Conservation (phyloP, 2,888 invertebrate species). For the Brachyopa scutellaris region DNA sequence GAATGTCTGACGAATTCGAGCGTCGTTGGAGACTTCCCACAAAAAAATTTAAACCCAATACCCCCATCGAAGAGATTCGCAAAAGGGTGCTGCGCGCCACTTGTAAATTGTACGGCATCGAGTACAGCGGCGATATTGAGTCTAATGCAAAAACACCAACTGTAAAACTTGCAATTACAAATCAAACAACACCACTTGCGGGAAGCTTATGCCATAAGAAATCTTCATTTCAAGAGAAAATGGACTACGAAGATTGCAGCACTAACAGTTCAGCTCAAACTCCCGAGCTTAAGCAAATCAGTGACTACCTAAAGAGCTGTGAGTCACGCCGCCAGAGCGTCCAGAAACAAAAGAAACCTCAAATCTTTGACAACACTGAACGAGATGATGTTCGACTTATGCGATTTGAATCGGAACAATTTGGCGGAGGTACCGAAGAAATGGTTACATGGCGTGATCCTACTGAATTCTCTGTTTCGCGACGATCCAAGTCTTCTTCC, state of each 20-base stretch:
- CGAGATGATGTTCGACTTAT: conserved; percentile 77
- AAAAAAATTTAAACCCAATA: conserved; percentile 78
- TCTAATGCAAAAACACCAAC: conserved; percentile 18
- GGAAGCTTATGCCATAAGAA: conserved; percentile 65
- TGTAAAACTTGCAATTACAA: conserved; percentile 44
- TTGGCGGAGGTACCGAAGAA: conserved; percentile 82
- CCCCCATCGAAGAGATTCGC: conserved; percentile 79
- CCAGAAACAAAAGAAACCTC: conserved; percentile 66
- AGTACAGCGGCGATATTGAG: conserved; percentile 71
- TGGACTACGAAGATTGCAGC: conserved; percentile 78
- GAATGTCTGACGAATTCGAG: conserved; percentile 80
- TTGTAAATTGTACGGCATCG: conserved; percentile 78
- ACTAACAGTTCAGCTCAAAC: conserved; percentile 73
- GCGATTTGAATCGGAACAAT: conserved; percentile 79
- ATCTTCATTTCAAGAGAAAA: conserved; percentile 76
- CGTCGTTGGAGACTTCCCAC: conserved; percentile 80
- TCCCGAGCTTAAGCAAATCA: conserved; percentile 78
- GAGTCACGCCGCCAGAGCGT: conserved; percentile 77
- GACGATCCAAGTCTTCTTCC: conserved; percentile 74
- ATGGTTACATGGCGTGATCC: conserved; percentile 90
- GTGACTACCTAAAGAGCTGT: conserved; percentile 79
- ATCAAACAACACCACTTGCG: conserved; percentile 62
- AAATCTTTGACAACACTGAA: conserved; percentile 51
- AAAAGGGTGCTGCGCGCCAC: conserved; percentile 78
- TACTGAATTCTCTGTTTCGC: conserved; percentile 77